Evolutionary conservation across 2,113 vertebrate species (phyloP).

Genomic region (Phoenicopterus ruber): DNA sequence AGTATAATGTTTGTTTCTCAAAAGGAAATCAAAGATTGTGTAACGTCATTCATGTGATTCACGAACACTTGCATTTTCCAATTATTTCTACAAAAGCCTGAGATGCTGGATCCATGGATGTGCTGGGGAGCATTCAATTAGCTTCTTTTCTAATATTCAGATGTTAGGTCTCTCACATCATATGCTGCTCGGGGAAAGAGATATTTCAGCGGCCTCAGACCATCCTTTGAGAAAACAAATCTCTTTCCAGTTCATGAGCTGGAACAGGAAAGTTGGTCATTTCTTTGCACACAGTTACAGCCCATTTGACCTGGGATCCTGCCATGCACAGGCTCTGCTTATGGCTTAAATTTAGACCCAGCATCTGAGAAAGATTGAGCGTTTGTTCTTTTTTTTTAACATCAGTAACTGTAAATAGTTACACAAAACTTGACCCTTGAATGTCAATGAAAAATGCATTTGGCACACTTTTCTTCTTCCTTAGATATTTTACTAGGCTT

Average conservation of each 20-base stretch:
- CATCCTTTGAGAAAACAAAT: background rate
- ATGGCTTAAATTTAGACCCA: background rate
- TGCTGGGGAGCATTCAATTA: background rate
- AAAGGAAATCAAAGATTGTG: slow-evolving; percentile 21
- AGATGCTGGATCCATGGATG: background rate
- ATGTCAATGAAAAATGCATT: background rate
- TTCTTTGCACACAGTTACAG: background rate
- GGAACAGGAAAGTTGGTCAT: background rate
- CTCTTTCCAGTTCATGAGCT: background rate
- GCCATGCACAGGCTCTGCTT: background rate
- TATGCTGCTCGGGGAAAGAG: background rate
- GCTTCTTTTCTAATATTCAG: background rate
- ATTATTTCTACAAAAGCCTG: slow-evolving; percentile 24
- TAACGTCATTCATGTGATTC: background rate
- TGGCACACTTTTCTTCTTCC: background rate
- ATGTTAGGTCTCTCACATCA: background rate
- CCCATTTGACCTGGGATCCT: background rate
- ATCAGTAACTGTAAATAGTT: background rate
- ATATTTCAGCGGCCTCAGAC: background rate
- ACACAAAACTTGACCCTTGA: background rate
- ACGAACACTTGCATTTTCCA: slow-evolving; percentile 34
- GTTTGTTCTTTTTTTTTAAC: background rate
- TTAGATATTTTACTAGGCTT: background rate
- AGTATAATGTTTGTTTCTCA: background rate
- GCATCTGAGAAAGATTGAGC: background rate